phyloP scores from a whole-genome alignment of 1,140 invertebrate species.

The Phenacoccus solenopsis region DNA sequence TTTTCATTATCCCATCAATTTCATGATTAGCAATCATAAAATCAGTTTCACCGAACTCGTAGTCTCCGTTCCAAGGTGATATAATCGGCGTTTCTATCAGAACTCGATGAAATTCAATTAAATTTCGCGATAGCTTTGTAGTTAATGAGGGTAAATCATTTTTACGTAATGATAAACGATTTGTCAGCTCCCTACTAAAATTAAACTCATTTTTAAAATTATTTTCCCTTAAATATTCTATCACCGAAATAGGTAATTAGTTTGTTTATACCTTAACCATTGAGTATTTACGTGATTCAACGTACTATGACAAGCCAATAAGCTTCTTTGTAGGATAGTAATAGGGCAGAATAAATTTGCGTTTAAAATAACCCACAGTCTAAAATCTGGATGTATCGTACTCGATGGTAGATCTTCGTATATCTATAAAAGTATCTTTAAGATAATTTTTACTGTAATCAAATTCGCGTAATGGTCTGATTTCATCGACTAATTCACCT shows the following conservation, averaged over 20 bases:
- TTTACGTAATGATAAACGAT: not conserved
- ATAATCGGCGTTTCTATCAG: not conserved
- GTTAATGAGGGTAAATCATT: not conserved
- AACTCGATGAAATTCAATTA: not conserved
- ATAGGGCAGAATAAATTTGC: not conserved
- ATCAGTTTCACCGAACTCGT: not conserved
- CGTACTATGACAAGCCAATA: not conserved
- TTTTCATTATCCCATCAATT: not conserved
- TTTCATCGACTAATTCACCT: too few relatives aligned
- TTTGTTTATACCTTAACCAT: not conserved
- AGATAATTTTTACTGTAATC: too few relatives aligned
- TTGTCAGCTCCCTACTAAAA: not conserved
- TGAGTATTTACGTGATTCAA: not conserved
- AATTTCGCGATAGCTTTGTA: not conserved
- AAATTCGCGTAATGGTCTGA: too few relatives aligned
- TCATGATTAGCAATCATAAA: not conserved
- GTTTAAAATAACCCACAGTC: not conserved
- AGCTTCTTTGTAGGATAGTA: not conserved
- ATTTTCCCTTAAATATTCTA: too few relatives aligned
- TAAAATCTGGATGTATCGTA: not conserved
- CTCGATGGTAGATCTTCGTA: not conserved
- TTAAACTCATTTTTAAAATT: too few relatives aligned
- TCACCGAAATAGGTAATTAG: too few relatives aligned
- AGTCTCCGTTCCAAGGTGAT: not conserved
- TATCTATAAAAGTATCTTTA: too few relatives aligned